Evolutionary conservation across 1,140 invertebrate genomes (phyloP).

Genomic region (Oedothorax gibbosus): DNA sequence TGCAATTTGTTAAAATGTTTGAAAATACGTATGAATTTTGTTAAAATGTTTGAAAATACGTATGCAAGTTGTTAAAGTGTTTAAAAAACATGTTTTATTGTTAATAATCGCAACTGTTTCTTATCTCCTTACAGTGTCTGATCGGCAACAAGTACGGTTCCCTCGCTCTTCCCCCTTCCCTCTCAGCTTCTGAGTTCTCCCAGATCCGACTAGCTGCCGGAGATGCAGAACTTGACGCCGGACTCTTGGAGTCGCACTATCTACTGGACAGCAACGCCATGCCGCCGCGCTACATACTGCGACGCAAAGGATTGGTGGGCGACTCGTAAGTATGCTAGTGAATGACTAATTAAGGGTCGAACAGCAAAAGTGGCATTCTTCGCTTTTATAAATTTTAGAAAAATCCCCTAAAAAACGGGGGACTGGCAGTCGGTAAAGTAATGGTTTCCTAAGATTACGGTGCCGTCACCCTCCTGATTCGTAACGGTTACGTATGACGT

Average conservation of each 20-base stretch:
- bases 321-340: background rate
- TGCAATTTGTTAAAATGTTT: no score
- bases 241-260: constrained; percentile 67
- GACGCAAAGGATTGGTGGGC: background rate
- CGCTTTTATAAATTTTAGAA: no score
- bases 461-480: no score
- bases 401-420: no score
- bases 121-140: constrained; percentile 64
- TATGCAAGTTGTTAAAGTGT: background rate
- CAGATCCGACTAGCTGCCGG: constrained; percentile 65
- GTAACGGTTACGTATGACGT: no score
- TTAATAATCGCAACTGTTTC: no score
- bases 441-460: no score
- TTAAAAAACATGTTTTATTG: background rate
- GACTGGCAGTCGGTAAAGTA: no score
- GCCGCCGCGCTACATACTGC: constrained; percentile 41
- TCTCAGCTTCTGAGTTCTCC: constrained; percentile 66
- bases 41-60: no score
- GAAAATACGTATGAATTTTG: no score
- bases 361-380: no score
- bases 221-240: constrained; percentile 64
- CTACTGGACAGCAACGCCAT: constrained; percentile 40
- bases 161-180: constrained; percentile 67
- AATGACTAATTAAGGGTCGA: no score
- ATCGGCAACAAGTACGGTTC: constrained; percentile 70